Evolutionary conservation across 1,140 invertebrate genomes (phyloP), one percentile per base, ranked within the genome.

Genomic region (Saccostrea cuccullata): DNA sequence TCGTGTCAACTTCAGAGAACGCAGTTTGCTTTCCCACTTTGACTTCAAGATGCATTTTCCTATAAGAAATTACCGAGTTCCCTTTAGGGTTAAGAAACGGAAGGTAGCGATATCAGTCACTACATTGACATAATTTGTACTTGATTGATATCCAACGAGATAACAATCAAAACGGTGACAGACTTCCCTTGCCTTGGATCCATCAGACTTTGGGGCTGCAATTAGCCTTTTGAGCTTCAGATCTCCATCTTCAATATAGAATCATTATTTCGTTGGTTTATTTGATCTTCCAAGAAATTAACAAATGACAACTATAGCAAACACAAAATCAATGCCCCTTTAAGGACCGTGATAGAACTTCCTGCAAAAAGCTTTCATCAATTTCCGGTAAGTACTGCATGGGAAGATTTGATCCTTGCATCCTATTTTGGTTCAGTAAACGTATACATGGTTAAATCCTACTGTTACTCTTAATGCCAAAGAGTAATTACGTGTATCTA

Each of bases 231-330:
- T 77, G 70, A 77, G 70, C 70, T 77, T 77, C 26, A 77, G 70
- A 30, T 77, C 70, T 36, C 23, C 30, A 77, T 77, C 70, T 77
- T 30, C 70, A 77, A 30, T 77, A 77, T 77, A 26, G 70, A 30
- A 77, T 77, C 70, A 77, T 77, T 77, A 77, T 36, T 77, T 77
- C 30, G 70, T 77, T 77, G 70, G 70, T 77, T 77, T 36, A 77
- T 77, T 77, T 77, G 70, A 77, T 77, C 70, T 77, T 77, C 70
- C 70, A 77, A 77, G 70, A 77, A 77, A 77, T 77, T 77, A 77
- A 77, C 70, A 77, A 77, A 77, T 77, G 70, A 77, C 70, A 77
- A 77, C 70, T 77, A 77, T 26, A 77, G 70, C 70, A 77, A 77
- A 77, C 70, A 77, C 26, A 15, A 77, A 77, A 77, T 77, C 70